Base-by-base conservation (phyloP, 2,113 vertebrate genomes). In the Mesocricetus auratus region DNA sequence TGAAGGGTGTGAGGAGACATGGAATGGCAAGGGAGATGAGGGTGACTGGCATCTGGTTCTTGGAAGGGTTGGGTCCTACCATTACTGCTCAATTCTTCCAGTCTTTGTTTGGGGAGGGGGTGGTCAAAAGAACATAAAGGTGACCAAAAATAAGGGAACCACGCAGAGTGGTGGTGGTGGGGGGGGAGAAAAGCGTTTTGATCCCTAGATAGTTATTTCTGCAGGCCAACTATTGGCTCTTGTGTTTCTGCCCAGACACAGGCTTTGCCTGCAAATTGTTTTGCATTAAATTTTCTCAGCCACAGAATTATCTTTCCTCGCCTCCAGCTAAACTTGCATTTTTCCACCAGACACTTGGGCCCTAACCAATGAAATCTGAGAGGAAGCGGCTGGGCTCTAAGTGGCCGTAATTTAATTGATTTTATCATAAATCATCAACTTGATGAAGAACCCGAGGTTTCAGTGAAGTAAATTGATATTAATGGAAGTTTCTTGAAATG, bases 401-500 rank as follows among this genome's bases (percentile, higher is more conserved):
- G 98, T 99, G 98, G 98, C 98, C 96, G 96, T 98, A 98, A 99
- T 99, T 98, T 98, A 98, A 99, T 99, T 98, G 99, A 99, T 99
- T 99, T 99, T 98, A 98, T 99, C 98, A 99, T 99, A 99, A 99
- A 99, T 99, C 99, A 99, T 99, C 99, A 99, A 99, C 98, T 99
- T 98, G 98, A 98, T 98, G 98, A 99, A 99, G 98, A 98, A 98
- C 97, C 98, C 95, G 97, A 98, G 98, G 98, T 99, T 99, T 98
- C 98, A 99, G 98, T 98, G 98, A 98, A 98, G 98, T 97, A 98
- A 98, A 99, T 98, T 98, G 98, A 99, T 99, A 99, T 99, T 99
- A 99, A 99, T 99, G 98, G 98, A 97, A 96, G 96, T 97, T 98
- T 98, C 98, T 98, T 98, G 98, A 98, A 98, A 98, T 98, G 71